phyloP scores from a whole-genome alignment of 2,113 vertebrate species.

The Picathartes gymnocephalus region DNA sequence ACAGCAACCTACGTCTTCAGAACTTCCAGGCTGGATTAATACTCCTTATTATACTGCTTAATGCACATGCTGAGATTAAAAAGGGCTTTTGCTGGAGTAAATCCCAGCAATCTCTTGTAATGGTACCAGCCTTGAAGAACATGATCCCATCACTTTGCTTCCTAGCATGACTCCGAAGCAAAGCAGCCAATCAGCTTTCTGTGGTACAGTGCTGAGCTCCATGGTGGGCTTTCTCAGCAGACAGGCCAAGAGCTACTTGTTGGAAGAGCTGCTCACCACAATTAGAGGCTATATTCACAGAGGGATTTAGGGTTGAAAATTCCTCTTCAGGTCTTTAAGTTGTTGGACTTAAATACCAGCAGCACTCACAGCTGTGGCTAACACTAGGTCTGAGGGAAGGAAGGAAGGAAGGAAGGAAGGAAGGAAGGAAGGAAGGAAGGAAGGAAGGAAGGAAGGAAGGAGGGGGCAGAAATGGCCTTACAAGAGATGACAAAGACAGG shows the following conservation, averaged over 20 bases:
- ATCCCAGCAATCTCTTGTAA: neutral
- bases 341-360: neutral
- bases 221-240: neutral
- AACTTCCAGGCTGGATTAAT: neutral
- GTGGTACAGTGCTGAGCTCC: neutral
- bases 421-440: no score
- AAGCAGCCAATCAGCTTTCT: neutral
- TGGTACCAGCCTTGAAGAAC: neutral
- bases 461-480: neutral
- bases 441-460: no score
- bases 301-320: neutral
- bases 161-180: neutral
- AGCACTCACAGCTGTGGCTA: neutral
- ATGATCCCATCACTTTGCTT: neutral
- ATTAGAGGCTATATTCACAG: neutral
- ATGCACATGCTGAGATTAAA: neutral
- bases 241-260: neutral
- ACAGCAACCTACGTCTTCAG: neutral
- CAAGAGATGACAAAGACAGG: neutral
- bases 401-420: no score
- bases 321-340: neutral
- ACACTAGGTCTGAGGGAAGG: neutral
- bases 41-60: neutral
- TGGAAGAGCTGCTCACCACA: neutral
- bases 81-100: neutral